phyloP scores from a whole-genome alignment of 2,797 vertebrate genomes.

The Scolopax rusticola region DNA sequence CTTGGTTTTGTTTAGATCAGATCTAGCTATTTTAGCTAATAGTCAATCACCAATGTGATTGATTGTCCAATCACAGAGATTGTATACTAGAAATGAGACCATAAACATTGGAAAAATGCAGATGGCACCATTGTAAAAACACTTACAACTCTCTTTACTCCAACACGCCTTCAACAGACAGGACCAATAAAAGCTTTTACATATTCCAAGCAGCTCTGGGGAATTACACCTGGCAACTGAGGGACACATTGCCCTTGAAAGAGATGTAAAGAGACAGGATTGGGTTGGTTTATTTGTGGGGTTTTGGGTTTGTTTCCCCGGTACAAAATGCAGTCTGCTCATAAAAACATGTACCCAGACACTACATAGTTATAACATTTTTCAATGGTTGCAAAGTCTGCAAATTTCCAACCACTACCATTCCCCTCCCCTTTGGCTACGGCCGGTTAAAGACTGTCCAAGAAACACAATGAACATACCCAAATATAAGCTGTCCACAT shows the following conservation, averaged over 20 bases:
- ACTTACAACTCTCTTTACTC: not conserved
- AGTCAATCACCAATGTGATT: not conserved
- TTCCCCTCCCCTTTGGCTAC: constrained; percentile 5
- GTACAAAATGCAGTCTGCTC: not conserved
- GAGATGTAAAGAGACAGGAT: not conserved
- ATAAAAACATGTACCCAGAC: not conserved
- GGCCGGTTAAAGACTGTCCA: not conserved
- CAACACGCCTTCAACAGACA: not conserved
- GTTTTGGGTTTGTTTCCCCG: not conserved
- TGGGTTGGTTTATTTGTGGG: not conserved
- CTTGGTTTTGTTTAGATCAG: not conserved
- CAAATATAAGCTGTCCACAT: not conserved
- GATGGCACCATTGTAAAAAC: not conserved
- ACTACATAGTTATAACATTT: not conserved
- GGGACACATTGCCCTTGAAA: rapidly evolving
- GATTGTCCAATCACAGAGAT: not conserved
- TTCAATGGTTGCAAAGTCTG: constrained; percentile 18
- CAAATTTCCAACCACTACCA: not conserved
- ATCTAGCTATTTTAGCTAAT: not conserved
- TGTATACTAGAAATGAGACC: not conserved
- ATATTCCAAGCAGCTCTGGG: not conserved
- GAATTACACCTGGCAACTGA: not conserved
- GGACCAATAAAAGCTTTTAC: not conserved
- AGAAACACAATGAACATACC: not conserved
- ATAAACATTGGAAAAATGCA: not conserved